Percentiles rank a stretch among this genome's conserved stretches.
Conservation (phyloP, 2,113 vertebrate species). For the rabbit (Oryctolagus cuniculus) region DNA sequence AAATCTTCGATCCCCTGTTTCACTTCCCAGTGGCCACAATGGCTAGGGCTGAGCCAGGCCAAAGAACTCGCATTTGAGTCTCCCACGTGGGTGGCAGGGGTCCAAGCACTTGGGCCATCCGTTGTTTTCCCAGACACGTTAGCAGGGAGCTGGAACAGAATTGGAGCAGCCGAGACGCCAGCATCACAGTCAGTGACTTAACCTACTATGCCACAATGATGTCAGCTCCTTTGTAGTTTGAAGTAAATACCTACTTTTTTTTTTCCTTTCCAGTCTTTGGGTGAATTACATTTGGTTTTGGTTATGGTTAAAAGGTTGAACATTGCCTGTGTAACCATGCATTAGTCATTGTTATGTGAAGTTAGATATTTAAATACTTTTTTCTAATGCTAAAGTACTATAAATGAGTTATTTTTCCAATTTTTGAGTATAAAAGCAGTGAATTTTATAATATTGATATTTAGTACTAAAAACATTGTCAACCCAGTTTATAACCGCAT, state of each 20-base stretch:
- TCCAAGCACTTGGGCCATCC: too few species aligned
- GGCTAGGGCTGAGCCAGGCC: too few species aligned
- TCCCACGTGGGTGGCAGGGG: too few species aligned
- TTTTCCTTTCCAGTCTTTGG: conserved; percentile 15
- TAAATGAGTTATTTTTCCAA: conserved; percentile 62
- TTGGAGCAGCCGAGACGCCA: too few species aligned
- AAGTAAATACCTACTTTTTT: neutral
- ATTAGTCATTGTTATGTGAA: conserved; percentile 55
- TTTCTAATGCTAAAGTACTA: conserved; percentile 53
- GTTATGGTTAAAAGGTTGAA: conserved; percentile 46
- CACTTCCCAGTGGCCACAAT: too few species aligned
- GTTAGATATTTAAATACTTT: neutral
- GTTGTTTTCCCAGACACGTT: too few species aligned
- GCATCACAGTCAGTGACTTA: too few species aligned
- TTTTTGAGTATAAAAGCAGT: conserved; percentile 57
- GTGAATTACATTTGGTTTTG: conserved; percentile 36
- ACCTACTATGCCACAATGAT: too few species aligned
- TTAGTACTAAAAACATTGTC: conserved; percentile 71
- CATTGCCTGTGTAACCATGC: neutral
- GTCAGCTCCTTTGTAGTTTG: neutral
- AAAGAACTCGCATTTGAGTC: too few species aligned
- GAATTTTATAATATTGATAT: conserved; percentile 64
- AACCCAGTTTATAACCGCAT: conserved; percentile 67
- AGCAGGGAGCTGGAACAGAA: too few species aligned
- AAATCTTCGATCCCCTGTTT: too few species aligned